Conservation (phyloP, 2,888 invertebrate species). For the Polymixis lichenea region DNA sequence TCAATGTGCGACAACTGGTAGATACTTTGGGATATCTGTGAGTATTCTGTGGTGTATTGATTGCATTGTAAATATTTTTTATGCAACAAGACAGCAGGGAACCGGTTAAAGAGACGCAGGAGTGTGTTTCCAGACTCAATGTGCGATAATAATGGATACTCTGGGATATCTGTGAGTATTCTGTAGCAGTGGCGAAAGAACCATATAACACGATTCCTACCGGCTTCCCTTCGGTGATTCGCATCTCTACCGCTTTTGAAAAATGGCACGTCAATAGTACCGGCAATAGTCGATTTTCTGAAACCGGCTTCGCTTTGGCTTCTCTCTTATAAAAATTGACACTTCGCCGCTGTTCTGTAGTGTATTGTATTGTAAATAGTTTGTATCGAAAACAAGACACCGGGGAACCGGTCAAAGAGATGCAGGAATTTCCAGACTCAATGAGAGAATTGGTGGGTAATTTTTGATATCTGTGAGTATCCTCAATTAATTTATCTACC, state of each 20-base stretch:
- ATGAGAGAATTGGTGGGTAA: conserved; percentile 80
- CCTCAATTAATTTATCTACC: no score
- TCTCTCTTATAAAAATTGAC: no score
- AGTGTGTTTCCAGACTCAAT: conserved; percentile 82
- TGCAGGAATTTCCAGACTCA: conserved; percentile 81
- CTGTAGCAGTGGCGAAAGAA: no score
- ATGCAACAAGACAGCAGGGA: conserved; percentile 84
- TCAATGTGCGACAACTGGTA: conserved; percentile 86
- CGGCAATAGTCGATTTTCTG: no score
- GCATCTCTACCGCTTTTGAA: no score
- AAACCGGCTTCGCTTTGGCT: no score
- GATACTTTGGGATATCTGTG: conserved; percentile 86
- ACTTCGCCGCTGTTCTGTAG: no score
- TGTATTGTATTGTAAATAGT: conserved; percentile 67
- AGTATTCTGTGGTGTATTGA: conserved; percentile 70
- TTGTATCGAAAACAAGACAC: conserved; percentile 84
- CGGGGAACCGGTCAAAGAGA: conserved; percentile 73
- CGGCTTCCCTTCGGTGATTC: no score
- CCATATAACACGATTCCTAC: no score
- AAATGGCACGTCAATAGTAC: no score
- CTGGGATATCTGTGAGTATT: conserved; percentile 82
- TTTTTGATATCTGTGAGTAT: conserved; percentile 82
- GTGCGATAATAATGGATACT: no score
- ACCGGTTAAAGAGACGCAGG: conserved; percentile 69
- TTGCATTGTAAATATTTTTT: conserved; percentile 72